These are phyloP conservation scores for Sciaenops ocellatus DNA, from an alignment of 2,797 vertebrate species.

Conservation along the genomic window DNA sequence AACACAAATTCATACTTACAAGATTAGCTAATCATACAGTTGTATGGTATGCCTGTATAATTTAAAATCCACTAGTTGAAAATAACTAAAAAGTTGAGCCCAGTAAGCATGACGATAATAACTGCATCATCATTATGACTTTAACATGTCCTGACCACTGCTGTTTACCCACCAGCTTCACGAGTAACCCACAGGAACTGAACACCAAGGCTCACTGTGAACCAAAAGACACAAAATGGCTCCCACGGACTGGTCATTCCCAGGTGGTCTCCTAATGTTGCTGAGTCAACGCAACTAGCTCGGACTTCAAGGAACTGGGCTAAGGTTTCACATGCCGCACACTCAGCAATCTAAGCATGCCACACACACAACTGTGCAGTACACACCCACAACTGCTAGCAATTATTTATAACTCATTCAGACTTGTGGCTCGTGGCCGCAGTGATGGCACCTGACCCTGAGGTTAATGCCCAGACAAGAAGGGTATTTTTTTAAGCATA, in stretches of 20 bases:
- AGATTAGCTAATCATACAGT: background rate
- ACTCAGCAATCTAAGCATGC: conserved; percentile 73
- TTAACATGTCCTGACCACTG: conserved; percentile 22
- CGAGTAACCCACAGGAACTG: conserved; percentile 39
- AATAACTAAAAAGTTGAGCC: background rate
- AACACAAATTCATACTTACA: background rate
- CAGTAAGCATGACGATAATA: conserved; percentile 18
- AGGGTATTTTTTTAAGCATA: conserved; percentile 20
- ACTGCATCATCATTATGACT: conserved; percentile 26
- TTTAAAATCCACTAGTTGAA: conserved; percentile 18
- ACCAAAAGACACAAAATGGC: conserved; percentile 63
- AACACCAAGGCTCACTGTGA: conserved; percentile 45
- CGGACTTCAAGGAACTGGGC: conserved; percentile 65
- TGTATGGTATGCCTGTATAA: background rate
- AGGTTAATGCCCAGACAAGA: conserved; percentile 66
- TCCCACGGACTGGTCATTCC: conserved; percentile 63
- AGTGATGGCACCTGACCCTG: conserved; percentile 72
- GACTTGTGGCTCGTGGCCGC: conserved; percentile 66
- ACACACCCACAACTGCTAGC: conserved; percentile 75
- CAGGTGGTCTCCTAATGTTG: conserved; percentile 76
- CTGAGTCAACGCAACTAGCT: conserved; percentile 75
- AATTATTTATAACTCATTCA: conserved; percentile 77
- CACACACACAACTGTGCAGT: conserved; percentile 62
- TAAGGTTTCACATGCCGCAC: conserved; percentile 70
- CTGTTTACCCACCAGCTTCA: conserved; percentile 25